Percentiles rank a stretch among this genome's conserved stretches.
phyloP scores from a whole-genome alignment of 2,113 vertebrate species.

The Tyto alba region DNA sequence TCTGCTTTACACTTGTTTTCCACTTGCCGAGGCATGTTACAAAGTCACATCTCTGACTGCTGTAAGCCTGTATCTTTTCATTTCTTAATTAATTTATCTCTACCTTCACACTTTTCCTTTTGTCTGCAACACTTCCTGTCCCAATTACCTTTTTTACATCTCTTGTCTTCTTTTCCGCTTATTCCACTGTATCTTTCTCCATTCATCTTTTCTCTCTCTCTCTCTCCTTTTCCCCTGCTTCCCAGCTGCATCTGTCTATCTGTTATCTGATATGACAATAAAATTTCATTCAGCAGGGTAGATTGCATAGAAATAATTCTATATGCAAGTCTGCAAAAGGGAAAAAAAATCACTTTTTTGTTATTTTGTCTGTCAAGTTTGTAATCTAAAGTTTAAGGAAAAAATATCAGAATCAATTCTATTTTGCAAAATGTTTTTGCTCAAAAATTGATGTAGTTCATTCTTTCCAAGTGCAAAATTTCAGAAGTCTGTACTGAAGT shows the following conservation, averaged over 20 bases:
- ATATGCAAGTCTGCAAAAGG: not conserved
- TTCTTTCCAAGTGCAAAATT: not conserved
- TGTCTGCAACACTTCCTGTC: not conserved
- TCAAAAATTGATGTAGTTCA: not conserved
- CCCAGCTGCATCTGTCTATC: not conserved
- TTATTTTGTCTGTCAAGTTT: not conserved
- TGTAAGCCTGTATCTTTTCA: not conserved
- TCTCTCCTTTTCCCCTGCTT: not conserved
- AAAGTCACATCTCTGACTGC: not conserved
- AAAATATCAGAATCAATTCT: not conserved
- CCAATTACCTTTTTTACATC: not conserved
- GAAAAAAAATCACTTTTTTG: not conserved
- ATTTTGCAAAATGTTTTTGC: not conserved
- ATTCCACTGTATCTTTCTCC: not conserved
- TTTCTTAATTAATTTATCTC: not conserved
- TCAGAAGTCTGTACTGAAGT: not conserved
- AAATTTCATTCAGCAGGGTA: not conserved
- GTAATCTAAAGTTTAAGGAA: not conserved
- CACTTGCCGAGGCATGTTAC: not conserved
- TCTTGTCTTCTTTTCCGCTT: not conserved
- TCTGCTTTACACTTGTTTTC: not conserved
- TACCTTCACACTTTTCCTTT: not conserved
- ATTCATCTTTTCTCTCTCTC: not conserved
- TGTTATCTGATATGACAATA: not conserved
- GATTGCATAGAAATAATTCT: not conserved